Base-by-base conservation (phyloP, 2,797 vertebrate genomes). In the Mus caroli region DNA sequence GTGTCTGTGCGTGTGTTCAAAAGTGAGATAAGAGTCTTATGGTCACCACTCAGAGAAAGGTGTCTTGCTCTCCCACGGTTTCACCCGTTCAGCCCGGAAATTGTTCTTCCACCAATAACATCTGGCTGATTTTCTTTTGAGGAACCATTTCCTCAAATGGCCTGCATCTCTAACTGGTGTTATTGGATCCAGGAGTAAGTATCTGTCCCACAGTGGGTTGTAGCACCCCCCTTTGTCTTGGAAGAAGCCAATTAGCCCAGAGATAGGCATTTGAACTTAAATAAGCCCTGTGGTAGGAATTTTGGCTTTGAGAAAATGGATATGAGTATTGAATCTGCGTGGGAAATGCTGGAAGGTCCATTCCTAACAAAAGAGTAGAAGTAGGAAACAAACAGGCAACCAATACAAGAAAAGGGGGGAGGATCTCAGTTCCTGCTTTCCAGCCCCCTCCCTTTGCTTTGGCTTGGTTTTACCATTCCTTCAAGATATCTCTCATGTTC, bases 41-140 rank as follows among this genome's bases (percentile, higher is more conserved):
- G 40, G n/a, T 34, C n/a, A 77, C 43, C 52, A 24, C 40, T 40
- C 6, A 22, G 2, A 60, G 8, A 60, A 7, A 83, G 17, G 7
- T 14, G 7, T 43, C 22, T 22, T 20, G 14, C 58, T 77, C 10
- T 58, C 75, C 50, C 17, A 1, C 46, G 22, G 8, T 87, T 96
- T 83, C 82, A 31, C 71, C 79, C 88, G 6, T 40, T 37, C 3
- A 15, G 0, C 22, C 40, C 43, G 80, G 43, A 79, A 86, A 84
- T 26, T n/a, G 7, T 4, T 31, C 10, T 46, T 87, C 52, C 0
- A 31, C 26, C 26, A 80, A 13, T 6, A 73, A 43, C 3, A 78
- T 85, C n/a, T 37, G 34, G 62, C 58, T 80, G 37, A 19, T 92
- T 96, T 94, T 37, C 67, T 86, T 92, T 78, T 37, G 60, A 75